Evolutionary conservation across 2,888 invertebrate genomes (phyloP), one percentile per base, ranked within the genome.

Genomic region (Chalcosyrphus nemorum): DNA sequence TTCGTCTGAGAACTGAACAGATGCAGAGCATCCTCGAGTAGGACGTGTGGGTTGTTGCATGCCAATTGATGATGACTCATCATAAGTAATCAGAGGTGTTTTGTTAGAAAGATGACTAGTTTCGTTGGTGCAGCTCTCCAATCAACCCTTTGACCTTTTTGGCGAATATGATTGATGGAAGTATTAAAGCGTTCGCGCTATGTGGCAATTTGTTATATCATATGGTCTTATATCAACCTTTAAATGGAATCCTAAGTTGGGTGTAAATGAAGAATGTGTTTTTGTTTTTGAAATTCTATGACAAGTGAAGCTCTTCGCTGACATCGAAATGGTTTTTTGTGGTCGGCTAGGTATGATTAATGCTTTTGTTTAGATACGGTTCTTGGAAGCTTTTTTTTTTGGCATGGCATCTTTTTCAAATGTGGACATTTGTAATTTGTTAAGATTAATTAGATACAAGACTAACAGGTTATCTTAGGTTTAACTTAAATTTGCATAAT

Each of bases 141-240:
- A 71, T 71, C 63, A 59, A 81, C 57, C 68, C 32, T 76, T 70
- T 76, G 61, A 57, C 47, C 52, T 68, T 41, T 72, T 52, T 19
- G 15, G 27, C 38, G 41, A 59, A 19, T 41, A 65, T 81, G 70
- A 81, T 81, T 76, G 70, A 76, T 76, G 56, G 35, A 13, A 47
- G 56, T 47, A 47, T 38, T 27, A 65, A 52, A 50, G 15, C 43
- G 32, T 9, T 45, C 27, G 32, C 35, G 13, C 24, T 65, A 45
- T 74, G 45, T 63, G 74, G 54, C 43, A 45, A 71, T 71, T 74
- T 74, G 61, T 72, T 56, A 19, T 27, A 29, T 50, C 57, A 45
- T 47, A 47, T 43, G 19, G 32, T 11, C 29, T 43, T 70, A 15
- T 56, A 35, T 68, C 41, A 68, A 19, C 32, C 41, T 11, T 7